Conservation (phyloP, 2,888 invertebrate genomes). For the Micoletzkya japonica region DNA sequence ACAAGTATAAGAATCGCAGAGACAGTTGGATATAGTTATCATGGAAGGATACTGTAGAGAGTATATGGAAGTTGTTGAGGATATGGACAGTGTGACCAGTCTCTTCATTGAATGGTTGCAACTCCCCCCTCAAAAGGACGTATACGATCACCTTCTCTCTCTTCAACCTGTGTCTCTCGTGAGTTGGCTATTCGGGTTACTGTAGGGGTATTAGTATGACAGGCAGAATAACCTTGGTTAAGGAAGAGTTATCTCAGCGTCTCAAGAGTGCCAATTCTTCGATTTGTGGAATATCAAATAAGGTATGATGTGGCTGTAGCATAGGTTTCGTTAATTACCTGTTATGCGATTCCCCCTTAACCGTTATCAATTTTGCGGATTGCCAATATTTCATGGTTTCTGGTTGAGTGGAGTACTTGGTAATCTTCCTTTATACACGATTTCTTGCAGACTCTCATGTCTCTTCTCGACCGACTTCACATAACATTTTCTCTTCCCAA, state of each 20-base stretch:
- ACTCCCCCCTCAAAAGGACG: slow-evolving; percentile 39
- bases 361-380: too few relatives aligned
- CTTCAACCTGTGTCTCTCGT: slow-evolving; percentile 50
- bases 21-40: too few relatives aligned
- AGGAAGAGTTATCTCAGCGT: slow-evolving; percentile 44
- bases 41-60: too few relatives aligned
- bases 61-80: neutral
- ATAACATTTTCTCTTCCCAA: slow-evolving; percentile 26
- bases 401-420: too few relatives aligned
- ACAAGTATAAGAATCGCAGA: too few relatives aligned
- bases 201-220: neutral
- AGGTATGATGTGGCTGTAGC: slow-evolving; percentile 17
- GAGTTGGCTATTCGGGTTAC: too few relatives aligned
- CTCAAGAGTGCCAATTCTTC: slow-evolving; percentile 38
- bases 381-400: too few relatives aligned
- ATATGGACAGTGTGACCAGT: slow-evolving; percentile 26
- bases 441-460: slow-evolving; percentile 21
- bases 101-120: slow-evolving; percentile 50
- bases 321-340: too few relatives aligned
- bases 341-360: too few relatives aligned
- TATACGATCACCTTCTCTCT: slow-evolving; percentile 49
- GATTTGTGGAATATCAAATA: slow-evolving; percentile 39
- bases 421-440: neutral
- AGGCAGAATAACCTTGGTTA: slow-evolving; percentile 11
- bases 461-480: slow-evolving; percentile 27